phyloP scores from a whole-genome alignment of 1,140 invertebrate genomes.

The Procambarus clarkii region DNA sequence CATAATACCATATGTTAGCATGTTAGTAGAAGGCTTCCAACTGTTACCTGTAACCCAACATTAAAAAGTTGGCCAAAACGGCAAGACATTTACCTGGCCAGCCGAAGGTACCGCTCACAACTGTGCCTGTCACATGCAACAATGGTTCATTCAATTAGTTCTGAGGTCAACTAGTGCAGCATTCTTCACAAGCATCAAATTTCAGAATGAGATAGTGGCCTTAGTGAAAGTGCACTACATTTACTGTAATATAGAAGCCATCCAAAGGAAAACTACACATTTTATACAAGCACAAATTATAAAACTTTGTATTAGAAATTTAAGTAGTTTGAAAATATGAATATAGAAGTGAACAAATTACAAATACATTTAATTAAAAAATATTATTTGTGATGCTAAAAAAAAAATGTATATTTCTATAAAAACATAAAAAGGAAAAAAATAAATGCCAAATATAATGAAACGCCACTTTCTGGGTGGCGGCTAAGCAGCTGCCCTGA shows the following conservation, averaged over 20 bases:
- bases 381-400: no score
- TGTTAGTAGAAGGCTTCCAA: slow-evolving; percentile 7
- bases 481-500: no score
- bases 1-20: not conserved
- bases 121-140: slow-evolving; percentile 62
- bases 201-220: slow-evolving; percentile 19
- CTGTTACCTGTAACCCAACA: slow-evolving; percentile 36
- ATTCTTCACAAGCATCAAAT: slow-evolving; percentile 44
- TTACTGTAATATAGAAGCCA: slow-evolving; percentile 10
- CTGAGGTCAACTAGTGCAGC: slow-evolving; percentile 38
- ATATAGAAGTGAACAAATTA: no score
- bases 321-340: no score
- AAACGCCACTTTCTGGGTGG: no score
- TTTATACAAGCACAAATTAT: no score
- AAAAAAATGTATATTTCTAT: no score
- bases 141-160: slow-evolving; percentile 54
- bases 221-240: slow-evolving; percentile 24
- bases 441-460: no score
- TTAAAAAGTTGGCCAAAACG: slow-evolving; percentile 26
- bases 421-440: no score
- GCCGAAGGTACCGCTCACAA: slow-evolving; percentile 47
- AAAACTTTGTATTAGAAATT: no score
- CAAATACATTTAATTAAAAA: no score
- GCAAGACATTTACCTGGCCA: slow-evolving; percentile 55
- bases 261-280: slow-evolving; percentile 25